A percentile compares a stretch with the other conserved stretches of the same genome.
Evolutionary conservation across 1,140 invertebrate species (phyloP).

Genomic region (Steinernema khuongi): DNA sequence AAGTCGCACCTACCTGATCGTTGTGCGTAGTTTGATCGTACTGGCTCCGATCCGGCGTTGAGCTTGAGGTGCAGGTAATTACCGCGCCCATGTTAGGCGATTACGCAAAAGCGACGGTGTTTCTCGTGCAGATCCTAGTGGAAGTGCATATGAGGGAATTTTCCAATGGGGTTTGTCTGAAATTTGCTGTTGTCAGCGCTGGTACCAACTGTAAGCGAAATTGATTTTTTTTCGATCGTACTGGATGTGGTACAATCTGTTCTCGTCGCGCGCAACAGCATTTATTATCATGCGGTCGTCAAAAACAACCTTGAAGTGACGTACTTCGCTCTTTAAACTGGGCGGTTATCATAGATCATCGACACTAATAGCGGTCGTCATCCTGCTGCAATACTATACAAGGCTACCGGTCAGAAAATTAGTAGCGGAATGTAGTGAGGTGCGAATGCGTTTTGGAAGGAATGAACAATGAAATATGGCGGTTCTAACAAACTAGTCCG

Average conservation of each 20-base stretch:
- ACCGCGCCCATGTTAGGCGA: not conserved
- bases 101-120: not conserved
- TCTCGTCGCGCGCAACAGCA: not conserved
- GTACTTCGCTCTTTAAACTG: slow-evolving; percentile 1
- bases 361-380: not conserved
- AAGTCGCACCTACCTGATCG: not conserved
- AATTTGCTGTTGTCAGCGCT: not conserved
- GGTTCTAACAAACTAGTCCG: too few relatives aligned
- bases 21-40: slow-evolving; percentile 6
- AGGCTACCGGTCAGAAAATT: too few relatives aligned
- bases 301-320: not conserved
- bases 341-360: not conserved
- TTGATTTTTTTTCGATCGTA: not conserved
- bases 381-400: not conserved
- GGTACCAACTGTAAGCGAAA: not conserved
- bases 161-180: not conserved
- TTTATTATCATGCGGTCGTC: not conserved
- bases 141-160: not conserved
- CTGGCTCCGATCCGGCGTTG: not conserved
- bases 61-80: not conserved
- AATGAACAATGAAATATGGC: too few relatives aligned
- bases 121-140: not conserved
- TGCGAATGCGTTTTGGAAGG: too few relatives aligned
- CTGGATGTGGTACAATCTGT: not conserved
- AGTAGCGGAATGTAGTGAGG: not conserved